A percentile compares a stretch with the other conserved stretches of the same genome.
Evolutionary conservation across 1,140 invertebrate species (phyloP).

Genomic region (Batillaria attramentaria): DNA sequence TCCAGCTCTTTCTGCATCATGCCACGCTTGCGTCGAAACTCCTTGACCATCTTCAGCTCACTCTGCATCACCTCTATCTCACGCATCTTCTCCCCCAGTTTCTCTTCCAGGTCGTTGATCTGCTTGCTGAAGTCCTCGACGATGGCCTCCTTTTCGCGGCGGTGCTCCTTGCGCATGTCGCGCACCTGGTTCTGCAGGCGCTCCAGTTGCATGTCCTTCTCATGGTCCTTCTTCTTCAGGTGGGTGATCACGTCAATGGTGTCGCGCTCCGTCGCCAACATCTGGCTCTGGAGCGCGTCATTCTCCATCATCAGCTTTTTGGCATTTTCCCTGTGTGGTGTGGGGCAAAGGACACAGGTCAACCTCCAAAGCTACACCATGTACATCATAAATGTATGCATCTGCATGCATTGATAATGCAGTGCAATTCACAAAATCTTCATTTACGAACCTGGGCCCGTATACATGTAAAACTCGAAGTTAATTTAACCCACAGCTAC

Average conservation of each 20-base stretch:
- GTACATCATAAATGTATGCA: too few relatives aligned
- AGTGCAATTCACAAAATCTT: neutral
- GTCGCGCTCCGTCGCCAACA: slow-evolving; percentile 70
- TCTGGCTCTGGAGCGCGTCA: slow-evolving; percentile 66
- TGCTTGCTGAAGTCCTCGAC: slow-evolving; percentile 69
- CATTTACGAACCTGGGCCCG: neutral
- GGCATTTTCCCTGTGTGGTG: slow-evolving; percentile 65
- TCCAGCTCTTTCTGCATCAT: slow-evolving; percentile 71
- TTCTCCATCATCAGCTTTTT: slow-evolving; percentile 67
- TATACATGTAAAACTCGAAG: too few relatives aligned
- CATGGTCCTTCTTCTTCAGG: slow-evolving; percentile 68
- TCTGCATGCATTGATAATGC: too few relatives aligned
- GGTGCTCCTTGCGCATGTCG: slow-evolving; percentile 63
- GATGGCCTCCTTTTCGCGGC: slow-evolving; percentile 67
- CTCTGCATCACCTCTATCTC: slow-evolving; percentile 68
- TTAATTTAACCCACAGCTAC: too few relatives aligned
- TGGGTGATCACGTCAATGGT: slow-evolving; percentile 72
- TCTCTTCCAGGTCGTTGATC: slow-evolving; percentile 67
- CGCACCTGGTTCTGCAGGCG: slow-evolving; percentile 61
- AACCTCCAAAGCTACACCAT: too few relatives aligned
- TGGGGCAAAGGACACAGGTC: neutral
- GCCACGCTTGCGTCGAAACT: slow-evolving; percentile 68
- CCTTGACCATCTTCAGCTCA: slow-evolving; percentile 71
- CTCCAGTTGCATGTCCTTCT: slow-evolving; percentile 69
- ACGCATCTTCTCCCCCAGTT: slow-evolving; percentile 60